Base-by-base conservation (phyloP, 2,113 vertebrate genomes). In the Amphilophus citrinellus region DNA sequence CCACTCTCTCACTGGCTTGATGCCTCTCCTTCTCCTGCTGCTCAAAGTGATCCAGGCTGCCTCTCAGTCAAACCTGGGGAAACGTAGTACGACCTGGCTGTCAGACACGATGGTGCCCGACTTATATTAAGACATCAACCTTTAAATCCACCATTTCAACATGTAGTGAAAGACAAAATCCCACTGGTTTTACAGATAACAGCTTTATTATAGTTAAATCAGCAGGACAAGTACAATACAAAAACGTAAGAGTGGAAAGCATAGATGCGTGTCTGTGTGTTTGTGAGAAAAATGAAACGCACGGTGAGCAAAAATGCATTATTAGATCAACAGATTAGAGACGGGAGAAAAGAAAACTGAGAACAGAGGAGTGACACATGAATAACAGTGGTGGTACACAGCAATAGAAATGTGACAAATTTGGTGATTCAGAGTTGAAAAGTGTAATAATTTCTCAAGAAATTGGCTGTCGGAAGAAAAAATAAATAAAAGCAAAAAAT, bases 81-180 rank as follows among this genome's bases (percentile, higher is more conserved):
- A 62, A 80, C 86, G 78, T 84, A 79, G 61, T 80, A 80, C 81
- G 84, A 84, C 89, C 88, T 86, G 60, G 80, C 80, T 84, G 85
- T 87, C 79, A 84, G 77, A 87, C 27, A 75, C 0, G 10, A 78
- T 35, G 30, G 10, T 62, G 82, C 87, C 68, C 71, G 14, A 27
- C 73, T 84, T 76, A 47, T 77, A 92, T 87, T 75, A 59, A 53
- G 18, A 73, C 2, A 27, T 91, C 81, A 85, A 90, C 78, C 78
- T 89, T 88, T 88, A 90, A 93, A 92, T 82, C 85, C 88, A 77
- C 60, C 79, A 68, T 87, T 92, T 89, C 78, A 88, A 24, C n/a
- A 22, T 39, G 53, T 3, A 27, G 32, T 37, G 79, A 75, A 57
- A 39, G 37, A 61, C 71, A 60, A 53, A 84, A 84, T 80, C 22